Evolutionary conservation across 2,888 invertebrate genomes (phyloP).

Genomic region (Drosophila villosipedis): DNA sequence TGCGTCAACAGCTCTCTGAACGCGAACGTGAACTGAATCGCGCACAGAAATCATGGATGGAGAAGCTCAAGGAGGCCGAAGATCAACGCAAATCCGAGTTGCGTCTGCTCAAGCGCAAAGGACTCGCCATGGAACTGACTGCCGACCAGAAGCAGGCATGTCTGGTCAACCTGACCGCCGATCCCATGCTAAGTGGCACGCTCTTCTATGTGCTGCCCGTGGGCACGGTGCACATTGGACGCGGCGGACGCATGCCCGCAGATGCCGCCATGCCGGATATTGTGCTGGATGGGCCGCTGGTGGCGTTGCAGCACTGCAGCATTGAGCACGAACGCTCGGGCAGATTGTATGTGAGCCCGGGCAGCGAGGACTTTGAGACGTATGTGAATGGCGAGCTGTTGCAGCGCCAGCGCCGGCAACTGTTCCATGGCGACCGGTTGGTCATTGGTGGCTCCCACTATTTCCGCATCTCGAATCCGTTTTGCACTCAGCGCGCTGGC

Average conservation of each 20-base stretch:
- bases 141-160: constrained; percentile 86
- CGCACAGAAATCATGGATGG: constrained; percentile 87
- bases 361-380: constrained; percentile 86
- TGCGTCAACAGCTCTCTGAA: constrained; percentile 87
- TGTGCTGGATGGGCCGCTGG: constrained; percentile 87
- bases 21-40: constrained; percentile 88
- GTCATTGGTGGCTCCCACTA: constrained; percentile 87
- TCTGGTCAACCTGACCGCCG: constrained; percentile 88
- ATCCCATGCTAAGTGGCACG: constrained; percentile 88
- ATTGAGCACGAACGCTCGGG: constrained; percentile 86
- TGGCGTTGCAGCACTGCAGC: constrained; percentile 87
- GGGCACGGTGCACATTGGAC: constrained; percentile 82
- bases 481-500: constrained; percentile 72
- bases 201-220: constrained; percentile 83
- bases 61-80: constrained; percentile 86
- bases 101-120: constrained; percentile 86
- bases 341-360: constrained; percentile 85
- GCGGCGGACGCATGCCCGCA: constrained; percentile 69
- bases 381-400: constrained; percentile 87
- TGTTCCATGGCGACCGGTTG: constrained; percentile 87
- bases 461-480: constrained; percentile 86
- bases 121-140: constrained; percentile 86
- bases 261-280: constrained; percentile 86
- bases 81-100: constrained; percentile 83
- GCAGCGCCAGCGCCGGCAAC: constrained; percentile 76